Percentiles rank a stretch among this genome's conserved stretches.
These are phyloP conservation scores for Crenichthys baileyi DNA, from an alignment of 2,797 vertebrate genomes.

Conservation along the genomic window DNA sequence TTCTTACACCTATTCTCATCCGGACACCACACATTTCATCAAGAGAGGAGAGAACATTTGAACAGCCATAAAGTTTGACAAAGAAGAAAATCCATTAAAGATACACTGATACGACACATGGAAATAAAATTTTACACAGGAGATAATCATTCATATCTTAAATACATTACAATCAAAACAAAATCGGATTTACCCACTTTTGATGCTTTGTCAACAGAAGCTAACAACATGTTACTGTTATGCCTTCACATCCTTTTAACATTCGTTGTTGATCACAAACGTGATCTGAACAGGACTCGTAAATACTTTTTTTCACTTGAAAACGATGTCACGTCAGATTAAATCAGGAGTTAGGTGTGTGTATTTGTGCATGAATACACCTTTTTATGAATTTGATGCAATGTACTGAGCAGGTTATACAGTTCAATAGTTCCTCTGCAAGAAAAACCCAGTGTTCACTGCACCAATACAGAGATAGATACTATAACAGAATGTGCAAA, in stretches of 20 bases:
- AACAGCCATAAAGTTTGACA: constrained; percentile 65
- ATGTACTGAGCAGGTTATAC: constrained; percentile 4
- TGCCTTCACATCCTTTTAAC: constrained; percentile 27
- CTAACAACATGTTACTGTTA: constrained; percentile 30
- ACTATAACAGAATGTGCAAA: background rate
- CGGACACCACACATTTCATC: constrained; percentile 62
- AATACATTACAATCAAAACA: constrained; percentile 45
- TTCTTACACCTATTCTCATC: constrained; percentile 57
- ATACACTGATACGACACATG: constrained; percentile 70
- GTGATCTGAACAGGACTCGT: constrained; percentile 13
- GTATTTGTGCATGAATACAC: constrained; percentile 3
- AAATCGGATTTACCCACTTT: constrained; percentile 17
- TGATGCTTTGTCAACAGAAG: constrained; percentile 23
- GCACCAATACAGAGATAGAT: constrained; percentile 2
- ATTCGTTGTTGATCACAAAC: constrained; percentile 30
- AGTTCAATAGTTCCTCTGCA: constrained; percentile 4
- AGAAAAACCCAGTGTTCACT: constrained; percentile 27
- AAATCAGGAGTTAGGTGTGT: constrained; percentile 17
- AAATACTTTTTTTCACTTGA: background rate
- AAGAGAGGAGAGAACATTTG: constrained; percentile 60
- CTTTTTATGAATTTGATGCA: constrained; percentile 16
- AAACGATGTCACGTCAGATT: constrained; percentile 4
- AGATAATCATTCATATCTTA: constrained; percentile 59
- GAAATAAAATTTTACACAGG: constrained; percentile 57
- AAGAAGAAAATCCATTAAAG: constrained; percentile 64